Base-by-base conservation (phyloP, 1,140 invertebrate species). In the Venturia canescens region DNA sequence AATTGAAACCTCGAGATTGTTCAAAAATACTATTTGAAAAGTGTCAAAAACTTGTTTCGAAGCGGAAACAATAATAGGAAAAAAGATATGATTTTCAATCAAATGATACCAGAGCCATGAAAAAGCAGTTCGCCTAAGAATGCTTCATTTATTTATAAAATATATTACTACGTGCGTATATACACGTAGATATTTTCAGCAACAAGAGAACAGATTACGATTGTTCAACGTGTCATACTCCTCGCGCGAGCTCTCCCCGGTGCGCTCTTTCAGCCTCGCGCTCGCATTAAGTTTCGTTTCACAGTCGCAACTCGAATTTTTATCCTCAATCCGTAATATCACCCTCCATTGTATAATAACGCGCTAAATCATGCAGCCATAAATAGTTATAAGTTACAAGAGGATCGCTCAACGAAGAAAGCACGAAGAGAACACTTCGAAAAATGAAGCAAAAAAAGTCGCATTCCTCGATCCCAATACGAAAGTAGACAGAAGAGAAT, bases 321-420 rank as follows among this genome's bases (percentile, higher is more conserved):
- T 74, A 29, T 74, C 60, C 34, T 63, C 7, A 77, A 77, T 66
- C 53, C 57, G 31, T 77, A 77, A 77, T 63, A 77, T 77, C 75
- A 77, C 75, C 50, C 50, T 76, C 50, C 75, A 77, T 77, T 77
- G 75, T 77, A 77, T 66, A 77, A 77, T 77, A 77, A 66, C 7
- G 34, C 60, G 75, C 75, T 76, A 77, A 77, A 77, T 77, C 75
- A 77, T 18, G 75, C 27, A 69, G 66, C 3, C 66, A 31, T 63
- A n/a, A 60, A 31, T 34, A 44, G 18, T 26, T 27, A 53, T 48
- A 3, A 53, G 60, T 38, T 66, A 60, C 7, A 34, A 66, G 44
- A 63, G 27, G n/a, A 63, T 60, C 15, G 21, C 27, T 53, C 15
- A 7, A 5, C 18, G 7, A 2, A 63, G 34, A 77, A 6, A 63